Evolutionary conservation across 2,888 invertebrate genomes (phyloP).

Genomic region (Heliconius erato): DNA sequence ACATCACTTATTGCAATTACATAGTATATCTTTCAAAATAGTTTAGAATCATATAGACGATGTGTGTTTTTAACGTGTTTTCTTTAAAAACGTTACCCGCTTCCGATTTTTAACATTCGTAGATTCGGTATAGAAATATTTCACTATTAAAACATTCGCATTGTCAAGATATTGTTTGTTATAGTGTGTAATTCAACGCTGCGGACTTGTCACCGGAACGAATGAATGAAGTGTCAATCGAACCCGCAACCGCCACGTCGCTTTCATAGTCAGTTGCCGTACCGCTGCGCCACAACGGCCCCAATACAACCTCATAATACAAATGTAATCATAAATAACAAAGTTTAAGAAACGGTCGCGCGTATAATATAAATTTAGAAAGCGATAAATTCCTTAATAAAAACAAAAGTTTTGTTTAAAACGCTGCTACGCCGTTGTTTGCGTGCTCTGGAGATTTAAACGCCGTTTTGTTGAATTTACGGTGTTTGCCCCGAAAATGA

Average conservation of each 20-base stretch:
- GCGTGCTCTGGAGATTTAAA: slow-evolving; percentile 39
- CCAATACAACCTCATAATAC: background rate
- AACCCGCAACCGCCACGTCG: background rate
- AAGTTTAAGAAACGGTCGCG: slow-evolving; percentile 26
- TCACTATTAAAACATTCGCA: too few species aligned
- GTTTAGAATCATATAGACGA: too few species aligned
- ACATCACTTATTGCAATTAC: too few species aligned
- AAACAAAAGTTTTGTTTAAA: slow-evolving; percentile 48
- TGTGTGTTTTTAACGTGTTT: too few species aligned
- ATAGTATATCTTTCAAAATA: too few species aligned
- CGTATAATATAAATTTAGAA: slow-evolving; percentile 42
- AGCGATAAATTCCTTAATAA: slow-evolving; percentile 45
- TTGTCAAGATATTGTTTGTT: too few species aligned
- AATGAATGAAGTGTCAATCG: background rate
- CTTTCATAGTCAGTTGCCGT: too few species aligned
- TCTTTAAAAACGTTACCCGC: too few species aligned
- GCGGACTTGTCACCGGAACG: too few species aligned
- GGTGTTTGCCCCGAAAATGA: slow-evolving; percentile 31
- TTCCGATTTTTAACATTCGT: too few species aligned
- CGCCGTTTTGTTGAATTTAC: slow-evolving; percentile 38
- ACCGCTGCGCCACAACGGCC: background rate
- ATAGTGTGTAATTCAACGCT: too few species aligned
- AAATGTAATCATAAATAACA: slow-evolving; percentile 22
- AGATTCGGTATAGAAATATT: too few species aligned
- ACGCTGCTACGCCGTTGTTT: slow-evolving; percentile 39